A percentile compares a stretch with the other conserved stretches of the same genome.
These are phyloP conservation scores for Natator depressus DNA, from an alignment of 2,113 vertebrate species.

Conservation along the genomic window DNA sequence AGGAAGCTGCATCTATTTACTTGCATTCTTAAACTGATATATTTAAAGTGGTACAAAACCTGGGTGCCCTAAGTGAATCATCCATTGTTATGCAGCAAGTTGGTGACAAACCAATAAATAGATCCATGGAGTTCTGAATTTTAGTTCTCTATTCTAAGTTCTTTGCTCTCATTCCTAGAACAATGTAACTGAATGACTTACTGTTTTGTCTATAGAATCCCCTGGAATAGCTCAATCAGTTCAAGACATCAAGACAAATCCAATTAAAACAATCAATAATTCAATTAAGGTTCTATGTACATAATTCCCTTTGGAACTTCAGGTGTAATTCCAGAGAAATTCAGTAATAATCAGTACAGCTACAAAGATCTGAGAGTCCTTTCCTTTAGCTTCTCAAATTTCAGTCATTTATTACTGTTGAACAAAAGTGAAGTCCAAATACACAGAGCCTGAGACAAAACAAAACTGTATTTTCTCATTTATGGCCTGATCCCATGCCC, in stretches of 20 bases:
- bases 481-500: not conserved
- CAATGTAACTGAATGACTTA: not conserved
- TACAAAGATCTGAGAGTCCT: not conserved
- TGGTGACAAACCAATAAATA: not conserved
- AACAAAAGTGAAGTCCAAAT: conserved; percentile 10
- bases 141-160: not conserved
- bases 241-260: not conserved
- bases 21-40: not conserved
- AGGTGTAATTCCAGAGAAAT: not conserved
- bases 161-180: not conserved
- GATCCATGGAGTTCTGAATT: not conserved
- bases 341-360: not conserved
- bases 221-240: not conserved
- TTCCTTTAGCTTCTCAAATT: not conserved
- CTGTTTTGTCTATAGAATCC: not conserved
- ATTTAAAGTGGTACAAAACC: not conserved
- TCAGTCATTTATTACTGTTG: fast-evolving
- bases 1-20: not conserved
- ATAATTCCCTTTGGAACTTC: not conserved
- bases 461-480: not conserved
- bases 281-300: not conserved
- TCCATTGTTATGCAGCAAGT: not conserved
- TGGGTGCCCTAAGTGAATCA: not conserved
- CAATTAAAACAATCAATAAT: not conserved
- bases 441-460: not conserved